phyloP scores from a whole-genome alignment of 2,113 vertebrate genomes.

The Gnathonemus longibarbis region DNA sequence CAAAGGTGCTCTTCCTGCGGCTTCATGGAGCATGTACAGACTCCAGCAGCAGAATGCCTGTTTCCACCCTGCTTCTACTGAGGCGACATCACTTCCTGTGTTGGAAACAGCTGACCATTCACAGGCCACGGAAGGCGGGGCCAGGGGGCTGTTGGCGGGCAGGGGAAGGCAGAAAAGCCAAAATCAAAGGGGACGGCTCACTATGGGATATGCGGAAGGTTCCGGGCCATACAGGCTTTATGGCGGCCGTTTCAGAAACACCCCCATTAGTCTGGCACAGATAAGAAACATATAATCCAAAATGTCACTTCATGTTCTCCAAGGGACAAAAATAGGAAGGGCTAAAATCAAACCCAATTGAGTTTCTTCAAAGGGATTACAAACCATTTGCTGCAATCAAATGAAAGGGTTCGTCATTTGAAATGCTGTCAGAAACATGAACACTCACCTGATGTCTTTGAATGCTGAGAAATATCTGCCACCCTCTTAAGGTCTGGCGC shows the following conservation, averaged over 20 bases:
- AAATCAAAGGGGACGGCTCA: neutral
- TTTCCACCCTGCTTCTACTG: neutral
- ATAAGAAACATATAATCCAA: neutral
- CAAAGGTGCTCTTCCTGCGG: neutral
- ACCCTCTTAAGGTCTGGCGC: neutral
- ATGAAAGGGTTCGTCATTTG: conserved; percentile 22
- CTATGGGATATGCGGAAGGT: neutral
- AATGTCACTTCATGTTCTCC: neutral
- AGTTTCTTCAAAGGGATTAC: neutral
- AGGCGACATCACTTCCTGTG: neutral
- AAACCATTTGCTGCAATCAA: conserved; percentile 4
- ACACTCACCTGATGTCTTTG: neutral
- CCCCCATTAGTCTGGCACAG: neutral
- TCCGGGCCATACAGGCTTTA: neutral
- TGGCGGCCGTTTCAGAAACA: neutral
- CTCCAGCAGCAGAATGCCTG: neutral
- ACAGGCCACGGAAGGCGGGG: neutral
- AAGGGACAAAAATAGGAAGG: neutral
- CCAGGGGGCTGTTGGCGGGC: neutral
- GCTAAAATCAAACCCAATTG: conserved; percentile 23
- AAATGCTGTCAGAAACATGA: conserved; percentile 21
- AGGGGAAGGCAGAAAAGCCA: neutral
- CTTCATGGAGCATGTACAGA: neutral
- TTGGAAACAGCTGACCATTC: neutral
- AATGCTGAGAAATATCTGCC: neutral